A percentile compares a stretch with the other conserved stretches of the same genome.
Evolutionary conservation across 2,888 invertebrate genomes (phyloP).

Genomic region (Amphipoea lucens): DNA sequence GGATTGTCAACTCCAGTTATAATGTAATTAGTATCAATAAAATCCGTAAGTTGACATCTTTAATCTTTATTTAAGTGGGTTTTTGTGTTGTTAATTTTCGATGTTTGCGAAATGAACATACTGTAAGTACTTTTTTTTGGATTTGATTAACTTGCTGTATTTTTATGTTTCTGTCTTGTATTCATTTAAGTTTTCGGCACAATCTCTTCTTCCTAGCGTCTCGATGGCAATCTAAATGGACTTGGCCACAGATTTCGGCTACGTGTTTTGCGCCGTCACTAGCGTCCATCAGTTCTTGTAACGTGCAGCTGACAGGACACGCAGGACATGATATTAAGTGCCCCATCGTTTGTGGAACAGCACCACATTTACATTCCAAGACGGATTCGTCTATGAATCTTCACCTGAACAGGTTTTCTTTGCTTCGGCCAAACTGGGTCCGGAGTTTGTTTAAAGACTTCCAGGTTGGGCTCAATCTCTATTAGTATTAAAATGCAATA

Average conservation of each 20-base stretch:
- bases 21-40: slow-evolving; percentile 30
- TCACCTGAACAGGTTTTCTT: neutral
- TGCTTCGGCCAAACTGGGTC: neutral
- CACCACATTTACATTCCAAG: neutral
- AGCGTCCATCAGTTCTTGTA: neutral
- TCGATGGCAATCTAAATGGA: neutral
- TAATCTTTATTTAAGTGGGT: slow-evolving; percentile 9
- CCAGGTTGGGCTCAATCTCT: neutral
- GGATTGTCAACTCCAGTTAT: slow-evolving; percentile 12
- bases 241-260: neutral
- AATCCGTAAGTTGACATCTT: slow-evolving; percentile 14
- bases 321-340: neutral
- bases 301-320: neutral
- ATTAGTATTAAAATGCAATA: neutral
- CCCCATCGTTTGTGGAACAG: neutral
- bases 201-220: neutral
- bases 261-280: neutral
- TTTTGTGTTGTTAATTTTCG: neutral
- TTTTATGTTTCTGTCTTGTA: too few species aligned
- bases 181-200: neutral
- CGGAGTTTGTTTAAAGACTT: neutral
- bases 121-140: neutral
- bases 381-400: neutral
- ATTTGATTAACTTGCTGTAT: neutral
- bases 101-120: neutral